Evolutionary conservation across 1,140 invertebrate species (phyloP).

Genomic region (Drosophila athabasca): DNA sequence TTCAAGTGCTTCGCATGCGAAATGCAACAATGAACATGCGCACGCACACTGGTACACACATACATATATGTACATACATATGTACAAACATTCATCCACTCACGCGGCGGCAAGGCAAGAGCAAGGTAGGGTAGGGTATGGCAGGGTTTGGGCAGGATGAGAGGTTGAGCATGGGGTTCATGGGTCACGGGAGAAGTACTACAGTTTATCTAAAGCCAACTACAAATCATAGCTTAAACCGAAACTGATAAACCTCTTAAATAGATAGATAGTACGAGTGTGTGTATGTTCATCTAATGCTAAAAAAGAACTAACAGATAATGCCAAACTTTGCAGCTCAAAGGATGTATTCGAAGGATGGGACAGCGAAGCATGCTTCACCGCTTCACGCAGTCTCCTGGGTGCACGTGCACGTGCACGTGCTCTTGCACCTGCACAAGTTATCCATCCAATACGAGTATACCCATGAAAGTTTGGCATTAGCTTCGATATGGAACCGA

Average conservation of each 20-base stretch:
- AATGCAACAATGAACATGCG: conserved; percentile 37
- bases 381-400: no score
- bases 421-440: no score
- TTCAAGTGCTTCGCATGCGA: conserved; percentile 27
- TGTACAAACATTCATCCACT: conserved; percentile 15
- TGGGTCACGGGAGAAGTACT: conserved; percentile 1
- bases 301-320: conserved; percentile 17
- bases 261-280: no score
- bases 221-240: conserved; percentile 47
- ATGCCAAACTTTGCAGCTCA: conserved; percentile 9
- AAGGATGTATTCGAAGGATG: no score
- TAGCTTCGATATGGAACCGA: conserved; percentile 17
- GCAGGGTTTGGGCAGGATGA: conserved; percentile 11
- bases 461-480: conserved; percentile 6
- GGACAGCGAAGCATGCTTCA: conserved; percentile 4
- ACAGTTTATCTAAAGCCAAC: conserved; percentile 40
- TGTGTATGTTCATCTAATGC: conserved; percentile 36
- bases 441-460: no score
- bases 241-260: conserved; percentile 35
- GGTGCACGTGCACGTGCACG: no score
- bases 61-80: conserved; percentile 6
- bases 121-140: conserved; percentile 1
- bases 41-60: conserved; percentile 21
- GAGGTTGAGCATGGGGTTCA: not conserved
- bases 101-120: conserved; percentile 2